Conservation (phyloP, 2,888 invertebrate genomes). For the Phyllotreta cruciferae region DNA sequence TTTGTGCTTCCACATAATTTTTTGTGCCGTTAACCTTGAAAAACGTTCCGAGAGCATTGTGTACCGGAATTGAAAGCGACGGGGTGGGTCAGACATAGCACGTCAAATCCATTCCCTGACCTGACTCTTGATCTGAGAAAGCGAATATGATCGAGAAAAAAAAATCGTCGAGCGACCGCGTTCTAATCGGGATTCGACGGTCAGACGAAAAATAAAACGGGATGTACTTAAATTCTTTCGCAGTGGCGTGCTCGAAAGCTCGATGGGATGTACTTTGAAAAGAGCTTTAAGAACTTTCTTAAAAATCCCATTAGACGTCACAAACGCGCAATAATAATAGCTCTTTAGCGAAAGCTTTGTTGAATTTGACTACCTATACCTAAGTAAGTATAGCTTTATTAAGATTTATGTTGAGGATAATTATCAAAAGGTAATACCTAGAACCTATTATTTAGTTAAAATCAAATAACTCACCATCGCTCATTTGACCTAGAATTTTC, state of each 20-base stretch:
- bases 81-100: constrained; percentile 10
- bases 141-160: constrained; percentile 9
- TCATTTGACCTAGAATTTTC: constrained; percentile 60
- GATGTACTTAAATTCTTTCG: constrained; percentile 6
- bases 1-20: neutral
- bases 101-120: constrained; percentile 15
- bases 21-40: constrained; percentile 10
- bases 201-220: constrained; percentile 11
- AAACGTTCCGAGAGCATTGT: constrained; percentile 1
- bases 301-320: too few relatives aligned
- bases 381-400: too few relatives aligned
- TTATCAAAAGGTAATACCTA: too few relatives aligned
- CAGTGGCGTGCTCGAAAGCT: constrained; percentile 12
- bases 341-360: too few relatives aligned
- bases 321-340: too few relatives aligned
- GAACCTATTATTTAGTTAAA: too few relatives aligned
- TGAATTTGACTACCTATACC: too few relatives aligned
- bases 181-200: constrained; percentile 16
- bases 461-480: constrained; percentile 58
- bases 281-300: too few relatives aligned
- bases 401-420: too few relatives aligned
- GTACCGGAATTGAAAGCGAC: constrained; percentile 8
- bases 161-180: constrained; percentile 2
- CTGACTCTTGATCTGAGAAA: constrained; percentile 15
- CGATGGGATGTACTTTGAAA: neutral